Conservation (phyloP, 1,140 invertebrate genomes). For the Papilio glaucus region DNA sequence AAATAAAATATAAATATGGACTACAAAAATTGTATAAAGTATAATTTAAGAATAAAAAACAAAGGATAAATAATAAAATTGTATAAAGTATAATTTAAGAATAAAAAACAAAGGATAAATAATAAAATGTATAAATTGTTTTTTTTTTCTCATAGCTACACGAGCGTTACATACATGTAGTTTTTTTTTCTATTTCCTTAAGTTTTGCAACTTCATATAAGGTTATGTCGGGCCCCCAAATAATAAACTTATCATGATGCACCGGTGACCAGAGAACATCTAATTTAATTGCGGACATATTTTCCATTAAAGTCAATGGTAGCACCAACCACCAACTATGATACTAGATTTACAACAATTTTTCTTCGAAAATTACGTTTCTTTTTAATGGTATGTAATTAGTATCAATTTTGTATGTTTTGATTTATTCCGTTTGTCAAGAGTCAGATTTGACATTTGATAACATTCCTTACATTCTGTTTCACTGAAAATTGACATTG, state of each 20-base stretch:
- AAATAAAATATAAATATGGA: no score
- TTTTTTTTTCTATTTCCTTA: slow-evolving; percentile 84
- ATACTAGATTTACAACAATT: background rate
- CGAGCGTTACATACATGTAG: slow-evolving; percentile 85
- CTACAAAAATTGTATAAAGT: no score
- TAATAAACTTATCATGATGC: slow-evolving; percentile 91
- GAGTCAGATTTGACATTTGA: background rate
- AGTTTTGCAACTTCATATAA: slow-evolving; percentile 89
- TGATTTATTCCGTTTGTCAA: background rate
- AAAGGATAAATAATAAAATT: background rate
- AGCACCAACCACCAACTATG: slow-evolving; percentile 52
- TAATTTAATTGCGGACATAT: slow-evolving; percentile 69
- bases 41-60: no score
- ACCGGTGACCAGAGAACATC: slow-evolving; percentile 93
- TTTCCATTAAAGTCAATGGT: slow-evolving; percentile 52
- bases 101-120: slow-evolving; percentile 23
- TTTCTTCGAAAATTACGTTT: slow-evolving; percentile 4
- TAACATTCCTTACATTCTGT: background rate
- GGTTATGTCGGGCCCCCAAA: slow-evolving; percentile 93
- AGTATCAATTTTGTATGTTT: slow-evolving; percentile 8
- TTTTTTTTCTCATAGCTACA: no score
- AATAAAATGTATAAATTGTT: background rate
- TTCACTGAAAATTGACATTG: no score
- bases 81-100: no score
- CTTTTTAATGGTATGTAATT: background rate